Conservation (phyloP, 1,140 invertebrate genomes). For the Drosophila quadrilineata region DNA sequence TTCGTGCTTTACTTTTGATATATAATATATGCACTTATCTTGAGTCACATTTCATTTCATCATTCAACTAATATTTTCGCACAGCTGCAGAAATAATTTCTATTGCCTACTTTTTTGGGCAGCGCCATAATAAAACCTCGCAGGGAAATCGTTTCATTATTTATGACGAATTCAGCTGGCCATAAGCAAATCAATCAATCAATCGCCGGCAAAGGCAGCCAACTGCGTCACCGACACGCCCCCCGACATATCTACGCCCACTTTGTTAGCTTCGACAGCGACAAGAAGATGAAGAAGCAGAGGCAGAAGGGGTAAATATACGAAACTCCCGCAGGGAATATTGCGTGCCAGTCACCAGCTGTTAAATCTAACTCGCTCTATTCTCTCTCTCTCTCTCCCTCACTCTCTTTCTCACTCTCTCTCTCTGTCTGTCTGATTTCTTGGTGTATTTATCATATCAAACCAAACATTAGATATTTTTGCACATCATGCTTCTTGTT, state of each 20-base stretch:
- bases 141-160: conserved; percentile 31
- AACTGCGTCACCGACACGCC: conserved; percentile 18
- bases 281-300: too few species aligned
- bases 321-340: too few species aligned
- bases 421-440: too few species aligned
- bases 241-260: too few species aligned
- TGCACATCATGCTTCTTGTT: conserved; percentile 16
- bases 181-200: conserved; percentile 56
- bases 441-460: conserved; percentile 48
- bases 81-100: conserved; percentile 43
- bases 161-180: conserved; percentile 61
- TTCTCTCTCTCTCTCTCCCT: too few species aligned
- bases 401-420: too few species aligned
- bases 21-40: not conserved
- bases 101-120: not conserved
- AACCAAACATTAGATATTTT: conserved; percentile 32
- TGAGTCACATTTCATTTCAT: not conserved
- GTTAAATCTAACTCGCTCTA: not conserved
- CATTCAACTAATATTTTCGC: conserved; percentile 10
- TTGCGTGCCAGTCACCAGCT: conserved; percentile 6
- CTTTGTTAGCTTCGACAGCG: too few species aligned
- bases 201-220: conserved; percentile 34
- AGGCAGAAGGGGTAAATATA: too few species aligned
- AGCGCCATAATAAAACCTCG: conserved; percentile 3
- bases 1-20: not conserved